Evolutionary conservation across 2,888 invertebrate species (phyloP), one percentile per base, ranked within the genome.

Genomic region (Aquatica leii): DNA sequence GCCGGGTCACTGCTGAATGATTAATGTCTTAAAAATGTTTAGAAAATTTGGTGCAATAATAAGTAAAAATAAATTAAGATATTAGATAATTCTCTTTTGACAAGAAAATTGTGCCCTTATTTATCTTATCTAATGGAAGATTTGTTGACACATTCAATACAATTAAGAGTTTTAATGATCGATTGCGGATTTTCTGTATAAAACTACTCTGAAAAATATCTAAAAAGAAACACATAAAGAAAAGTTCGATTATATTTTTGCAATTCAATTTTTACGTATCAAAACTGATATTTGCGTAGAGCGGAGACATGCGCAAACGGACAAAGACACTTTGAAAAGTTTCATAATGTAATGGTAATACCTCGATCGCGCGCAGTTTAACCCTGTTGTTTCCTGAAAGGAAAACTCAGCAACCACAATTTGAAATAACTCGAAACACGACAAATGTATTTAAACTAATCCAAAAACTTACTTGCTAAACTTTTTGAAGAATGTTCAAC

Each of bases 341-440:
- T 67, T 62, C 62, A 34, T 64, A 61, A 61, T 54, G 49, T 46
- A 65, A 64, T 64, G 62, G 49, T 46, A 65, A 64, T 64, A 65
- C 59, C 67, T 57, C 69, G 65, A 63, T 59, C 69, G 63, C 71
- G 69, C 69, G 67, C 69, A 69, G 69, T 70, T 70, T 65, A 62
- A 65, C 60, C 49, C 54, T 57, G 63, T 59, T 65, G 67, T 64
- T 65, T 67, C 64, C 60, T 62, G 57, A 53, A 58, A 52, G 49
- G 62, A 31, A 63, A 59, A 59, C 63, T 59, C 63, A 37, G 53
- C 48, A 54, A 55, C 53, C 24, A 62, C 59, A 46, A 24, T 52
- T 49, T 61, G 21, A 18, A 18, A 46, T n/a, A 46, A 46, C 17
- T 46, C 18, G 18, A 46, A 46, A 46, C 8, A 18, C 18, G 18